Evolutionary conservation across 2,797 vertebrate genomes (phyloP).

Genomic region (Bucorvus abyssinicus): DNA sequence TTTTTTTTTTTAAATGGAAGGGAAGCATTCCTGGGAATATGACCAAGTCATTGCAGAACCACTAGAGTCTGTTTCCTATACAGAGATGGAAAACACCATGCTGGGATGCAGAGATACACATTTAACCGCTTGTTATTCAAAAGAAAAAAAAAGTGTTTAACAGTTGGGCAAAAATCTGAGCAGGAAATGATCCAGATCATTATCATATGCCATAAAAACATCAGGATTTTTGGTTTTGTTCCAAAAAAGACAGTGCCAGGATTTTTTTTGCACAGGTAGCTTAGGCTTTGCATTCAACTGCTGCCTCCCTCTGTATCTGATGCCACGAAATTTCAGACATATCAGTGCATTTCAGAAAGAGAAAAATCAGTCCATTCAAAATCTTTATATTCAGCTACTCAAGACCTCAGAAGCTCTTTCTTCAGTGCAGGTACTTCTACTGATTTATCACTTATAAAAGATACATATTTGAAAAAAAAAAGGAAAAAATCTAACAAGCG

Average conservation of each 20-base stretch:
- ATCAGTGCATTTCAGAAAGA: not conserved
- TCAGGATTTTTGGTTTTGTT: not conserved
- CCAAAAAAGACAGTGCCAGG: not conserved
- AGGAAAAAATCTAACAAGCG: not conserved
- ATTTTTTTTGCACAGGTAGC: not conserved
- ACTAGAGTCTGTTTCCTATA: not conserved
- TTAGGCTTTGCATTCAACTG: not conserved
- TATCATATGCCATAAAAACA: constrained; percentile 26
- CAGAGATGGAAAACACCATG: not conserved
- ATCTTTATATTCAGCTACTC: not conserved
- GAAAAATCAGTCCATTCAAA: not conserved
- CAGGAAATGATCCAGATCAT: constrained; percentile 53
- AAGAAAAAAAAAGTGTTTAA: not conserved
- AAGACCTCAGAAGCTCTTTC: not conserved
- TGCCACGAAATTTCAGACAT: not conserved
- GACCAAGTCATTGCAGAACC: not conserved
- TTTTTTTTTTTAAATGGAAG: not conserved
- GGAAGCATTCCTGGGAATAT: not conserved
- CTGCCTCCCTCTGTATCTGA: not conserved
- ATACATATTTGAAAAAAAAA: not conserved
- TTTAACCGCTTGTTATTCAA: constrained; percentile 3
- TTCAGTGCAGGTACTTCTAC: not conserved
- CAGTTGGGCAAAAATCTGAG: not conserved
- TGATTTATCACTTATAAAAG: not conserved
- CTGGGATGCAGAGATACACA: not conserved